Percentiles rank a stretch among this genome's conserved stretches.
Evolutionary conservation across 2,888 invertebrate species (phyloP).

Genomic region (Ormyrus labotus): DNA sequence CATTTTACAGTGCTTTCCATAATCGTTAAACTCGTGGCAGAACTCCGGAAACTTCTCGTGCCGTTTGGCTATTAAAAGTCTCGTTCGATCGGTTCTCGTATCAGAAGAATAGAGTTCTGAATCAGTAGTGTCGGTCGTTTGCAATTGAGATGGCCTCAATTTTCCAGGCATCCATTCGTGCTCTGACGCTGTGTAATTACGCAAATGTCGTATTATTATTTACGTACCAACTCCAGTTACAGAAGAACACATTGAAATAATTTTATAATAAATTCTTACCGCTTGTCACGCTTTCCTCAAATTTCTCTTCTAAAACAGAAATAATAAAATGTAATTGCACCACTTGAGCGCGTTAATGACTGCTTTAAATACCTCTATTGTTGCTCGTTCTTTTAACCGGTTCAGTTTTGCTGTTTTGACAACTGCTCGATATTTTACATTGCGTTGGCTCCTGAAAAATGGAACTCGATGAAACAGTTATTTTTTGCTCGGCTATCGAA

Average conservation of each 20-base stretch:
- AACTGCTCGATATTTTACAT: not conserved
- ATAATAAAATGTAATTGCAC: not conserved
- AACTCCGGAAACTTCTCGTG: too few relatives aligned
- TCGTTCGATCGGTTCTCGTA: constrained; percentile 3
- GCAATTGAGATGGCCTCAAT: constrained; percentile 9
- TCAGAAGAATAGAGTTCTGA: constrained; percentile 40
- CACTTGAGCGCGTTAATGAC: too few relatives aligned
- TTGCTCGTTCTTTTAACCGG: not conserved
- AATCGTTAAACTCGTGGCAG: not conserved
- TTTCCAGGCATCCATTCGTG: constrained; percentile 10
- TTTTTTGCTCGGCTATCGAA: too few relatives aligned
- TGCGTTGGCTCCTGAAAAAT: not conserved
- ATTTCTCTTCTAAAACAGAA: constrained; percentile 24
- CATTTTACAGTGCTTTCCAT: not conserved
- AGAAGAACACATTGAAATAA: too few relatives aligned
- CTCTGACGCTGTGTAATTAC: constrained; percentile 10
- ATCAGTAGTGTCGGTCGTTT: constrained; percentile 28
- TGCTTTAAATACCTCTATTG: too few relatives aligned
- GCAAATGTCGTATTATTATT: too few relatives aligned
- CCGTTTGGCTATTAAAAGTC: not conserved
- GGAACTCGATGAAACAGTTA: too few relatives aligned
- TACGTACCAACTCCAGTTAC: too few relatives aligned
- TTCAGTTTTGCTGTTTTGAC: not conserved
- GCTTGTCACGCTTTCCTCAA: not conserved
- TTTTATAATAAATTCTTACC: not conserved